Percentiles rank a stretch among this genome's conserved stretches.
These are phyloP conservation scores for Phainopepla nitens DNA, from an alignment of 2,113 vertebrate species.

Conservation along the genomic window DNA sequence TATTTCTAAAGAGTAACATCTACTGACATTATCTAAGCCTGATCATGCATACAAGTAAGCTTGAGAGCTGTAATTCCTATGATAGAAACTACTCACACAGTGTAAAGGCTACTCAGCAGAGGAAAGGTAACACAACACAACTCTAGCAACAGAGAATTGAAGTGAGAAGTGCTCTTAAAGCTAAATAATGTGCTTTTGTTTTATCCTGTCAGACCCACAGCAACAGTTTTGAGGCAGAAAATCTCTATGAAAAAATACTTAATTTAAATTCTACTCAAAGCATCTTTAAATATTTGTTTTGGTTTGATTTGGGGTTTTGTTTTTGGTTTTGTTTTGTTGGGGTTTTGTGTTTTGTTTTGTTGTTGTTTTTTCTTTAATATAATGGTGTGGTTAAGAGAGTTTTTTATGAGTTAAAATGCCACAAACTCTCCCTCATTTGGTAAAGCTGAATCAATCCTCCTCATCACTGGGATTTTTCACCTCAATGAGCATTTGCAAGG, in stretches of 20 bases:
- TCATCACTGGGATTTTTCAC: background rate
- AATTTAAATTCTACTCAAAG: background rate
- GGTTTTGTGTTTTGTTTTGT: background rate
- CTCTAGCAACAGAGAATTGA: background rate
- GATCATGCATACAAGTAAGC: background rate
- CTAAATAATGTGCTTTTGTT: background rate
- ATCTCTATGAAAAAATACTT: background rate
- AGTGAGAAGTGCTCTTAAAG: background rate
- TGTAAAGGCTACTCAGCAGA: background rate
- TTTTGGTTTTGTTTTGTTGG: background rate
- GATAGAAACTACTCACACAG: background rate
- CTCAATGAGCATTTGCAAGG: background rate
- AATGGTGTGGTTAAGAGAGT: background rate
- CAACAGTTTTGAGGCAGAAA: background rate
- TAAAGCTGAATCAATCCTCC: background rate
- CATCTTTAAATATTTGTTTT: background rate
- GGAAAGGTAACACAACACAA: background rate
- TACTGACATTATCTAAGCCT: conserved; percentile 4
- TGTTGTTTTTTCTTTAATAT: background rate
- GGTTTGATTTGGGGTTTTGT: background rate
- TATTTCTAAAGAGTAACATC: background rate
- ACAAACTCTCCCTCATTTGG: background rate
- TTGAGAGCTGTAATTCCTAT: background rate
- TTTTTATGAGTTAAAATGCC: background rate
- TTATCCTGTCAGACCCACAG: background rate